Percentiles rank a stretch among this genome's conserved stretches.
These are phyloP conservation scores for Anabas testudineus DNA, from an alignment of 2,797 vertebrate species.

Conservation along the genomic window DNA sequence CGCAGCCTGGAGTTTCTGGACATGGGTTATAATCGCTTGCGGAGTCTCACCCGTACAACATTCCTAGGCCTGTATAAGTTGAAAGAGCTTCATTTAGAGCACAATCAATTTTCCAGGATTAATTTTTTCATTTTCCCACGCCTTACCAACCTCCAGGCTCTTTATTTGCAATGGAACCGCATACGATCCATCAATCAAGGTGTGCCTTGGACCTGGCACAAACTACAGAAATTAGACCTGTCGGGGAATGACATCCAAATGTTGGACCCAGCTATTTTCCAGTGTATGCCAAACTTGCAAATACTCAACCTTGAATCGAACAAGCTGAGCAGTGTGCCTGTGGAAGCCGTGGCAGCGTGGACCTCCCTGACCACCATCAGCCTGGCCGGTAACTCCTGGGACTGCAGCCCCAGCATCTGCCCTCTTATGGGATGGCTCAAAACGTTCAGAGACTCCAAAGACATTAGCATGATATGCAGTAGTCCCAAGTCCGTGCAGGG, in stretches of 20 bases:
- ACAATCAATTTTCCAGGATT: constrained; percentile 98
- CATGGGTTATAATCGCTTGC: constrained; percentile 94
- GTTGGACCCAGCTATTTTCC: constrained; percentile 90
- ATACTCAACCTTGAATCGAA: constrained; percentile 96
- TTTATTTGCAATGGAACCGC: constrained; percentile 97
- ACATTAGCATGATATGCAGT: constrained; percentile 96
- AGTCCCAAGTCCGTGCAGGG: constrained; percentile 93
- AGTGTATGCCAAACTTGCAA: constrained; percentile 93
- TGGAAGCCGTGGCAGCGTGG: constrained; percentile 93
- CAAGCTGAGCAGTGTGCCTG: constrained; percentile 93
- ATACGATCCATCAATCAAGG: constrained; percentile 93
- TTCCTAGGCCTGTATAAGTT: constrained; percentile 93
- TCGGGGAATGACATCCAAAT: constrained; percentile 95
- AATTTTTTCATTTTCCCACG: constrained; percentile 96
- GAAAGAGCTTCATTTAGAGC: constrained; percentile 95
- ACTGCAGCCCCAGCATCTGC: constrained; percentile 94
- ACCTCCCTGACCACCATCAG: constrained; percentile 93
- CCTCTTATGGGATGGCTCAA: constrained; percentile 93
- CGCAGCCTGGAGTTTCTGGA: constrained; percentile 96
- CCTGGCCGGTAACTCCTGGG: constrained; percentile 95
- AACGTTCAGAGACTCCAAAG: constrained; percentile 91
- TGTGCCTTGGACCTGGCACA: constrained; percentile 93
- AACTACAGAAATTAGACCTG: constrained; percentile 95
- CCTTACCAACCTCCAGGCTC: constrained; percentile 93
- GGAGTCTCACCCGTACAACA: constrained; percentile 92